Evolutionary conservation across 2,888 invertebrate genomes (phyloP).

Genomic region (Cantharis rufa): DNA sequence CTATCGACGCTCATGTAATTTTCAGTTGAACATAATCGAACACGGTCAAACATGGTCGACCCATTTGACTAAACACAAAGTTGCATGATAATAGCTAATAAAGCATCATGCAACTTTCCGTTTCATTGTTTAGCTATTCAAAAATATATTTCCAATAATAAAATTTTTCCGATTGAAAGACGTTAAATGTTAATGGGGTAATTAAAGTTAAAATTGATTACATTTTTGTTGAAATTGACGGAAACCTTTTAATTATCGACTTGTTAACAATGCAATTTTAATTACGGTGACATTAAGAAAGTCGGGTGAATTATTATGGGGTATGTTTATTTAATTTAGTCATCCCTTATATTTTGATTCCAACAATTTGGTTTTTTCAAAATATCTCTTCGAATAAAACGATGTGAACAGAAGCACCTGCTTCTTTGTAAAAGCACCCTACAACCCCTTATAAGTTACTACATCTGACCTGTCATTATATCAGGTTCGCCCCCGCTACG

Average conservation of each 20-base stretch:
- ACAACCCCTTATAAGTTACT: slow-evolving; percentile 51
- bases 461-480: slow-evolving; percentile 55
- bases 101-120: not conserved
- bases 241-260: not conserved
- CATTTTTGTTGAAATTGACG: not conserved
- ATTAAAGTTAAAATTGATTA: not conserved
- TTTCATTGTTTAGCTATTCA: not conserved
- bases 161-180: not conserved
- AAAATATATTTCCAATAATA: not conserved
- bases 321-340: not conserved
- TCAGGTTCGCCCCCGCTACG: slow-evolving; percentile 51
- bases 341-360: not conserved
- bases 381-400: slow-evolving; percentile 39
- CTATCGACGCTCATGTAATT: no score
- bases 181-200: not conserved
- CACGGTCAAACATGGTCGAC: not conserved
- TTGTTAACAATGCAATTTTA: not conserved
- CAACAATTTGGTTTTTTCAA: not conserved
- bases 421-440: slow-evolving; percentile 17
- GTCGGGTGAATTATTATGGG: not conserved
- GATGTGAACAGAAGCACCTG: slow-evolving; percentile 34
- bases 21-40: no score
- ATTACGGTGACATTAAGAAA: not conserved
- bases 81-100: not conserved
- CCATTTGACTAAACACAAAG: not conserved